Base-by-base conservation (phyloP, 2,888 invertebrate species). In the Graphium colonna region DNA sequence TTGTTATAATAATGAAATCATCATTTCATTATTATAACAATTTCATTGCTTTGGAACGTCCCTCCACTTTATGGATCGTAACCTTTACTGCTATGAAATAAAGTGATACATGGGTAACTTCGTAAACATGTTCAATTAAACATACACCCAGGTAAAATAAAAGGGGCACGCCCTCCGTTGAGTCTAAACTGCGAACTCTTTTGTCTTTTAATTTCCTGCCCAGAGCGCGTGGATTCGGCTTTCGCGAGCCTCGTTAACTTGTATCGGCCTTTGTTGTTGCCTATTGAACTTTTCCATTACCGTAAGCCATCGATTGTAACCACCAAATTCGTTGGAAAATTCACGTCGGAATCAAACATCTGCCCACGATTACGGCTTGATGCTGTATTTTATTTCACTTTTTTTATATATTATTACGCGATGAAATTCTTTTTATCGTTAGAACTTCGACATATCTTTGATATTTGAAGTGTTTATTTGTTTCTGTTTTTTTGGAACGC, bases 161-260 rank as follows among this genome's bases (percentile, higher is more conserved):
- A 79, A 80, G 77, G 57, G 79, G 72, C 75, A 76, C 77, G 77
- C 79, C 82, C 77, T 77, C 79, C 71, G 81, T 85, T 87, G 79
- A 82, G 69, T 70, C 79, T 77, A 80, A 81, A 79, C 84, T 82
- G 81, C 68, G 72, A 73, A 79, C 77, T 86, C 86, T 87, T 87
- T 89, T 89, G 87, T 89, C 86, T 85, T 86, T 86, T 88, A 86
- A 88, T 89, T 88, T 88, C 88, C 87, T 84, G 84, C 75, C 77
- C 73, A 78, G 77, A 81, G 79, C 77, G 76, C 77, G 77, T 80
- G 79, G 86, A 83, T 87, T 88, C 86, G 71, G 75, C 80, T 87
- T 87, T 84, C 83, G 79, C 79, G 79, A 79, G 79, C 82, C 81
- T 86, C 85, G 83, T 85, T 89, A 85, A 84, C 82, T 87, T 86